A percentile compares a stretch with the other conserved stretches of the same genome.
Conservation (phyloP, 1,140 invertebrate genomes). For the Thaumetopoea pityocampa region DNA sequence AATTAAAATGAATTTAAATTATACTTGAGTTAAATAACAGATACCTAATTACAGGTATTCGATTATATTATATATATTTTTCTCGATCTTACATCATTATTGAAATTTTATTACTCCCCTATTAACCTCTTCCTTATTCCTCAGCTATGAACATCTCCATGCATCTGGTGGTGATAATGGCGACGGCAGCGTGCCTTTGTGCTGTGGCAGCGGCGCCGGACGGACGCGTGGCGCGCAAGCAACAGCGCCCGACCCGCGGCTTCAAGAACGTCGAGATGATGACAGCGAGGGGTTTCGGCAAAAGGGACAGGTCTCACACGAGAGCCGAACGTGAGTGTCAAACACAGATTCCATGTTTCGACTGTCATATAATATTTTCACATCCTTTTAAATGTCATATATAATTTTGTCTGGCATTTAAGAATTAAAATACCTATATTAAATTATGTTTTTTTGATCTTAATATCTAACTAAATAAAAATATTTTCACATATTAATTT, state of each 20-base stretch:
- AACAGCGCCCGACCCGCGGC: conserved; percentile 75
- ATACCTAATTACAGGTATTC: too few relatives aligned
- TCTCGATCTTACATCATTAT: too few relatives aligned
- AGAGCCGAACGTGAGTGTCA: conserved; percentile 56
- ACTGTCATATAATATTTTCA: neutral
- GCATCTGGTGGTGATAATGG: conserved; percentile 42
- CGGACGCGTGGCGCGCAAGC: conserved; percentile 52
- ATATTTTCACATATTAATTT: too few relatives aligned
- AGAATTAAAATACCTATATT: too few relatives aligned
- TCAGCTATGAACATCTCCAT: conserved; percentile 60
- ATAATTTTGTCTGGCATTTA: too few relatives aligned
- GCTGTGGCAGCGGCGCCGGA: conserved; percentile 49
- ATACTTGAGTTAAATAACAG: too few relatives aligned
- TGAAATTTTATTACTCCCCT: neutral
- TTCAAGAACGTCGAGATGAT: conserved; percentile 78
- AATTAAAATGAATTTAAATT: too few relatives aligned
- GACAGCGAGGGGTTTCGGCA: conserved; percentile 77
- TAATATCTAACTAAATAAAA: too few relatives aligned
- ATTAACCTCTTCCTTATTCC: conserved; percentile 15
- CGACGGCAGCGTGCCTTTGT: conserved; percentile 55
- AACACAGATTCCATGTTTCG: neutral
- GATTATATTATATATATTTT: too few relatives aligned
- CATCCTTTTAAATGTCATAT: too few relatives aligned
- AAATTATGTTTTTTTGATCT: too few relatives aligned
- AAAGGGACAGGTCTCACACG: conserved; percentile 47